Evolutionary conservation across 2,888 invertebrate genomes (phyloP).

Genomic region (Scaptomyza cyrtandrae): DNA sequence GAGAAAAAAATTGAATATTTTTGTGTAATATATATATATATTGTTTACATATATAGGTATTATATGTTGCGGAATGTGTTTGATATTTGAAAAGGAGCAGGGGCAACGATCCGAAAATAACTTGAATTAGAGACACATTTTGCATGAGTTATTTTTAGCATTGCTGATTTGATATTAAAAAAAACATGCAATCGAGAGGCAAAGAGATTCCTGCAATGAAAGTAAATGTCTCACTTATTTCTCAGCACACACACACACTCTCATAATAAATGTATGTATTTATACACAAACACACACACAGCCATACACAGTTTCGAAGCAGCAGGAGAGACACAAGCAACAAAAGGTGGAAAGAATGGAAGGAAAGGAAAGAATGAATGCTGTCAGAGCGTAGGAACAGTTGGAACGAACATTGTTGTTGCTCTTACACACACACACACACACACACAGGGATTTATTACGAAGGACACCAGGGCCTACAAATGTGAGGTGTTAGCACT

Average conservation of each 20-base stretch:
- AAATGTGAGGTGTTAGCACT: neutral
- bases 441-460: slow-evolving; percentile 66
- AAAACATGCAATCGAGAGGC: slow-evolving; percentile 70
- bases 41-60: neutral
- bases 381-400: slow-evolving; percentile 25
- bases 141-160: slow-evolving; percentile 30
- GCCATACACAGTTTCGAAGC: slow-evolving; percentile 32
- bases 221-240: slow-evolving; percentile 74
- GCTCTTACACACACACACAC: slow-evolving; percentile 43
- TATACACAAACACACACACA: slow-evolving; percentile 5
- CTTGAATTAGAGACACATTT: slow-evolving; percentile 39
- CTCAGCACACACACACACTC: slow-evolving; percentile 38
- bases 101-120: slow-evolving; percentile 12
- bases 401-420: slow-evolving; percentile 23
- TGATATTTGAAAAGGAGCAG: slow-evolving; percentile 9
- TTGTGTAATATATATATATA: slow-evolving; percentile 3
- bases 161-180: slow-evolving; percentile 60
- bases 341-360: slow-evolving; percentile 1
- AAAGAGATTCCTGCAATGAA: slow-evolving; percentile 60
- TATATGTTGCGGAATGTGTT: slow-evolving; percentile 1
- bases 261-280: slow-evolving; percentile 16
- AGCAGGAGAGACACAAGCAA: slow-evolving; percentile 21
- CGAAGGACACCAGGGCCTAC: slow-evolving; percentile 27
- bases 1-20: neutral
- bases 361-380: slow-evolving; percentile 27